Conservation (phyloP, 1,140 invertebrate species). For the Tenebrio molitor region DNA sequence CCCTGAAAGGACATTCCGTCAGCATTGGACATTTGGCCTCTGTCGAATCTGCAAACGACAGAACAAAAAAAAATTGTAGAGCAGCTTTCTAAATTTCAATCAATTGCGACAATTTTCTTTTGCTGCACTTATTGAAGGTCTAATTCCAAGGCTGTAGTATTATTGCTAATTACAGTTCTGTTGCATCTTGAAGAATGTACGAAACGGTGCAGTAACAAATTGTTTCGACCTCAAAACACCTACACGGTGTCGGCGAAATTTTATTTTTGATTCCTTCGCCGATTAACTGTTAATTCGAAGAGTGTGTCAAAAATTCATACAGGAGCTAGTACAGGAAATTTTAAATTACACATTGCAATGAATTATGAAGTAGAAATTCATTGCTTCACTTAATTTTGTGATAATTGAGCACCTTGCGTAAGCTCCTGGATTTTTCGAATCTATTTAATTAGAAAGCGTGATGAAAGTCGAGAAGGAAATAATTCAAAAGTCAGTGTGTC, state of each 20-base stretch:
- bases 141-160: too few species aligned
- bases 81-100: too few species aligned
- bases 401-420: background rate
- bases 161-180: background rate
- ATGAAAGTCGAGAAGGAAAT: background rate
- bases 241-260: too few species aligned
- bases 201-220: too few species aligned
- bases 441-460: conserved; percentile 20
- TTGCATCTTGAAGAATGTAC: too few species aligned
- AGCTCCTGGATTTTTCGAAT: background rate
- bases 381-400: background rate
- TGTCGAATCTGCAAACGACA: conserved; percentile 1
- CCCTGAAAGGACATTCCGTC: conserved; percentile 65
- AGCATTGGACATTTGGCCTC: conserved; percentile 63
- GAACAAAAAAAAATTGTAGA: background rate
- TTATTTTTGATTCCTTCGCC: background rate
- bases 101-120: too few species aligned
- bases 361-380: too few species aligned
- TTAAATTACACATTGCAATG: too few species aligned
- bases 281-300: background rate
- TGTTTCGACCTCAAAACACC: background rate
- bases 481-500: too few species aligned
- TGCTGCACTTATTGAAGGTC: too few species aligned
- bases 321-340: too few species aligned
- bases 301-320: background rate